Evolutionary conservation across 1,140 invertebrate genomes (phyloP).

Genomic region (Cephus cinctus): DNA sequence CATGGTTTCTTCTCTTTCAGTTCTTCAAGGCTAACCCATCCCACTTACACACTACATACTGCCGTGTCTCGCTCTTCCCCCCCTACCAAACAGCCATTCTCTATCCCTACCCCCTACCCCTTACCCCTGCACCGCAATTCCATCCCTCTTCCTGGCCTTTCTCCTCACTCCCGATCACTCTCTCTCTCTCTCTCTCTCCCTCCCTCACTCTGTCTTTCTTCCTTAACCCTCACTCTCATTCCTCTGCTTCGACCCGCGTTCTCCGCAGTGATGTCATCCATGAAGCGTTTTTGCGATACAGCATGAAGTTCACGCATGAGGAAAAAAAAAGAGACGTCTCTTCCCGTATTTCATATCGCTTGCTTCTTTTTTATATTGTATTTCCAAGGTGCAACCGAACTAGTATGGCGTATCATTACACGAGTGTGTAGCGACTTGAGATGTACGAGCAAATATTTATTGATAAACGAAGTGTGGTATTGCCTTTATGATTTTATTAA

Average conservation of each 20-base stretch:
- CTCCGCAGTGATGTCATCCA: conserved; percentile 12
- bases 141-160: conserved; percentile 5
- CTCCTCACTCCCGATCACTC: conserved; percentile 11
- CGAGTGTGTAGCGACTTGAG: too few relatives aligned
- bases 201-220: conserved; percentile 10
- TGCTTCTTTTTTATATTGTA: conserved; percentile 9
- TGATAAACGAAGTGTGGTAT: too few relatives aligned
- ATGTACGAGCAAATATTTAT: too few relatives aligned
- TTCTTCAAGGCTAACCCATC: conserved; percentile 41
- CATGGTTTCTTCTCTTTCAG: conserved; percentile 30
- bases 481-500: too few relatives aligned
- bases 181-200: conserved; percentile 13
- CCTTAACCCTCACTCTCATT: conserved; percentile 2
- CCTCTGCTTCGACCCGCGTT: too few relatives aligned
- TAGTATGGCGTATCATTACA: too few relatives aligned
- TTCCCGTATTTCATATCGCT: not conserved
- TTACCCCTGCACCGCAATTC: not conserved
- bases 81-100: conserved; percentile 12
- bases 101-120: conserved; percentile 13
- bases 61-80: not conserved
- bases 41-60: conserved; percentile 30
- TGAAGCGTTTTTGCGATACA: conserved; percentile 12
- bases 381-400: too few relatives aligned
- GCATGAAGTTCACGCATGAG: not conserved
- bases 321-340: too few relatives aligned